These are phyloP conservation scores for Otocyon megalotis DNA, from an alignment of 2,113 vertebrate genomes.

Conservation along the genomic window DNA sequence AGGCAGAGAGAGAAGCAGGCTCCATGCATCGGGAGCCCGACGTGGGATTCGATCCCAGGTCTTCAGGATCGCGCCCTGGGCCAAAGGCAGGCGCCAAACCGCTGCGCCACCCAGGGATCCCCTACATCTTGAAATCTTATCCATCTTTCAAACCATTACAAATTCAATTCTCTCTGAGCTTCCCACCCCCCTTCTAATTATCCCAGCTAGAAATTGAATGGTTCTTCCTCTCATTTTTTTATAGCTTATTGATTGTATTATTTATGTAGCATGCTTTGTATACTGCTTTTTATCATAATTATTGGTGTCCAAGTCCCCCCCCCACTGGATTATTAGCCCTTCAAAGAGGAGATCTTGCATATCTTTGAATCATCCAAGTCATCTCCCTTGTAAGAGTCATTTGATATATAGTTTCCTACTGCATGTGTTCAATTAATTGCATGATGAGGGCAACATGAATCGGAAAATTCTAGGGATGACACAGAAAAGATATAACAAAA, in stretches of 20 bases:
- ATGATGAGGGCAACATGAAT: background rate
- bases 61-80: too few species aligned
- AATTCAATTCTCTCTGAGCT: background rate
- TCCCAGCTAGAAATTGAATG: background rate
- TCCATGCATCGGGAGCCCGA: too few species aligned
- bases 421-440: background rate
- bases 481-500: conserved; percentile 34
- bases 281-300: conserved; percentile 37
- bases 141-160: background rate
- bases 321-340: background rate
- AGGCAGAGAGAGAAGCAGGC: too few species aligned
- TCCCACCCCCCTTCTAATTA: conserved; percentile 9
- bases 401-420: conserved; percentile 8
- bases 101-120: too few species aligned
- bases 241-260: background rate
- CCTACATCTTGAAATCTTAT: conserved; percentile 4
- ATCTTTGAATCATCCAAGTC: conserved; percentile 16
- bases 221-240: conserved; percentile 21
- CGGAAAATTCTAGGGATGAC: background rate
- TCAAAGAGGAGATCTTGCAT: background rate
- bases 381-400: background rate
- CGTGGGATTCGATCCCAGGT: too few species aligned
- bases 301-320: conserved; percentile 13
- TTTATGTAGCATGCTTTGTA: conserved; percentile 4
- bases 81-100: too few species aligned